These are phyloP conservation scores for Ellobius talpinus DNA, from an alignment of 2,113 vertebrate genomes.

Conservation along the genomic window DNA sequence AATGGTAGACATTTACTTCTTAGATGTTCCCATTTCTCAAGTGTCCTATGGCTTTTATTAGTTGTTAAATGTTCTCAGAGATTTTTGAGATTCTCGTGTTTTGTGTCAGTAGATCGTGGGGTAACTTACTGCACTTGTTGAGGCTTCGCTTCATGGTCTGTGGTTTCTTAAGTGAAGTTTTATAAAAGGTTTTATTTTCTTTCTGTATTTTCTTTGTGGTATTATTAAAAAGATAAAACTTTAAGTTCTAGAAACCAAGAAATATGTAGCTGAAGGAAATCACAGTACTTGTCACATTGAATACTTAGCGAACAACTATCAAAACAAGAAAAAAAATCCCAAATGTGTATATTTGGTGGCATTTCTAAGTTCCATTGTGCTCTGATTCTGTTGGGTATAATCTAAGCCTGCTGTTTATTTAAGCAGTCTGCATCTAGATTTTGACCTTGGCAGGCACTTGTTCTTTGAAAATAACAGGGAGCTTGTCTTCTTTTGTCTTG, in stretches of 20 bases:
- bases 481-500: constrained; percentile 53
- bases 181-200: constrained; percentile 42
- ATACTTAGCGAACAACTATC: background rate
- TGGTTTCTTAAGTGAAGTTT: constrained; percentile 59
- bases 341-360: background rate
- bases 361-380: constrained; percentile 54
- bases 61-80: constrained; percentile 47
- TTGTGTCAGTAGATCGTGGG: constrained; percentile 4
- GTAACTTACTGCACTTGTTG: constrained; percentile 35
- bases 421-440: constrained; percentile 44
- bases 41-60: constrained; percentile 40
- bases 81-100: constrained; percentile 58
- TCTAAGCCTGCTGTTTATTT: constrained; percentile 61
- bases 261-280: constrained; percentile 45
- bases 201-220: constrained; percentile 41
- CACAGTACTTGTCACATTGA: background rate
- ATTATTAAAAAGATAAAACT: constrained; percentile 41
- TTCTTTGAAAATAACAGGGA: constrained; percentile 65
- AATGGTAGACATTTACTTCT: constrained; percentile 20
- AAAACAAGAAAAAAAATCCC: background rate
- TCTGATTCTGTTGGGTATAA: constrained; percentile 30
- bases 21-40: background rate
- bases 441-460: constrained; percentile 55
- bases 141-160: constrained; percentile 14
- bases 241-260: constrained; percentile 37